These are phyloP conservation scores for Cosmorhoe ocellata DNA, from an alignment of 2,888 invertebrate species.

Conservation along the genomic window DNA sequence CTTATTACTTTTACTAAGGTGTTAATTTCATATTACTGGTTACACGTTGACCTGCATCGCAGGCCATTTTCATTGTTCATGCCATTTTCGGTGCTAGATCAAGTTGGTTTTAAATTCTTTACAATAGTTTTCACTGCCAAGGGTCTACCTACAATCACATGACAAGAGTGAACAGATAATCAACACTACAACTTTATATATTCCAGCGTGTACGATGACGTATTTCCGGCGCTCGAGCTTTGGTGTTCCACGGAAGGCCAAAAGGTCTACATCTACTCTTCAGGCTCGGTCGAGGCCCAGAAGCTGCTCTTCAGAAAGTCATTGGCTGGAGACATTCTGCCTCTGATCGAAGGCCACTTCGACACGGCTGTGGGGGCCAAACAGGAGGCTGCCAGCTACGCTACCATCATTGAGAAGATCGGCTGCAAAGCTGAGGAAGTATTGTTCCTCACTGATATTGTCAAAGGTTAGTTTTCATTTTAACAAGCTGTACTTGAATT, in stretches of 20 bases:
- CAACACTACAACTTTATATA: not conserved
- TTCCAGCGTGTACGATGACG: slow-evolving; percentile 93
- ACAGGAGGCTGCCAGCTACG: slow-evolving; percentile 89
- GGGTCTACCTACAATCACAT: too few relatives aligned
- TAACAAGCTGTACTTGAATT: too few relatives aligned
- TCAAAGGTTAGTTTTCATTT: slow-evolving; percentile 83
- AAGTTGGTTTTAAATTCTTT: too few relatives aligned
- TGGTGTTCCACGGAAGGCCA: slow-evolving; percentile 87
- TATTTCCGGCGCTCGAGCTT: slow-evolving; percentile 86
- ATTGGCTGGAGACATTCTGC: slow-evolving; percentile 88
- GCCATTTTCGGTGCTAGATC: too few relatives aligned
- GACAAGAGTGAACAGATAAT: too few relatives aligned
- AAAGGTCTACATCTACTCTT: slow-evolving; percentile 93
- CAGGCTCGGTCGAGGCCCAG: slow-evolving; percentile 95
- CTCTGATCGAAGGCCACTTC: slow-evolving; percentile 89
- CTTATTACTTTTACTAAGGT: not conserved
- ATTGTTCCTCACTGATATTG: slow-evolving; percentile 93
- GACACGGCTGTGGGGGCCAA: slow-evolving; percentile 94
- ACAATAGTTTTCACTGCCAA: too few relatives aligned
- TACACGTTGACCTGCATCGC: too few relatives aligned
- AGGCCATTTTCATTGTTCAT: too few relatives aligned
- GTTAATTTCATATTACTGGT: too few relatives aligned
- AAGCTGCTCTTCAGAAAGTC: slow-evolving; percentile 92
- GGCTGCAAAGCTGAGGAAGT: slow-evolving; percentile 85
- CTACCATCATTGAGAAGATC: slow-evolving; percentile 87